These are phyloP conservation scores for Trachythela sp. DNA, from an alignment of 64 coral and sea anemone genomes.

Conservation along the genomic window DNA sequence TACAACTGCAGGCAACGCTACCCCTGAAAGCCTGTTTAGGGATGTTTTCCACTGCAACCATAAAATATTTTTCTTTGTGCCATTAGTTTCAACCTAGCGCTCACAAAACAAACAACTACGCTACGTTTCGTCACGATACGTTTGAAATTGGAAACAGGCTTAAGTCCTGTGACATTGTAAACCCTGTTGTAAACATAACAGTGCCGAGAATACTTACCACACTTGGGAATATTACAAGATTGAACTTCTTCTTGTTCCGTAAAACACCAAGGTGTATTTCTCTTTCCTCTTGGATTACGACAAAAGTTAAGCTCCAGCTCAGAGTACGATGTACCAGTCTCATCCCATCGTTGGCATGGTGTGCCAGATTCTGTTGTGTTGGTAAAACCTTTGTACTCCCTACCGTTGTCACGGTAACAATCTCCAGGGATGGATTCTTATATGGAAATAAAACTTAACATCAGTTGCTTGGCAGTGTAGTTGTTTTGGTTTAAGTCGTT, in stretches of 20 bases:
- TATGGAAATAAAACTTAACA: not conserved
- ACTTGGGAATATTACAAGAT: constrained; percentile 69
- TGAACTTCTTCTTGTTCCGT: constrained; percentile 59
- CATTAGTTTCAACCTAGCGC: too few relatives aligned
- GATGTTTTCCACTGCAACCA: too few relatives aligned
- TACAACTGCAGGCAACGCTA: too few relatives aligned
- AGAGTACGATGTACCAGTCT: constrained; percentile 33
- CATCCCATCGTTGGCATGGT: constrained; percentile 72
- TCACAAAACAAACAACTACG: too few relatives aligned
- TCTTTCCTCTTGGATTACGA: constrained; percentile 88
- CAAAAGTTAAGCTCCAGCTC: constrained; percentile 84
- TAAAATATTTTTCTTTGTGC: too few relatives aligned
- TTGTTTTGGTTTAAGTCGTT: too few relatives aligned
- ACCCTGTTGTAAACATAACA: too few relatives aligned
- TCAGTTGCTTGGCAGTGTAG: not conserved
- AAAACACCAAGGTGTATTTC: constrained; percentile 80
- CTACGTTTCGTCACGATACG: too few relatives aligned
- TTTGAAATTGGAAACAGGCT: too few relatives aligned
- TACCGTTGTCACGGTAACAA: constrained; percentile 65
- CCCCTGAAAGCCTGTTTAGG: too few relatives aligned
- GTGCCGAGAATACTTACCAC: constrained; percentile 57
- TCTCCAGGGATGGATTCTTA: constrained; percentile 23
- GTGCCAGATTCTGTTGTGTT: constrained; percentile 75
- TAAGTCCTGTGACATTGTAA: too few relatives aligned
- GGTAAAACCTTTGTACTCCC: constrained; percentile 62